These are phyloP conservation scores for Porites cylindrica DNA, from an alignment of 92 coral and sea anemone species.

Conservation along the genomic window DNA sequence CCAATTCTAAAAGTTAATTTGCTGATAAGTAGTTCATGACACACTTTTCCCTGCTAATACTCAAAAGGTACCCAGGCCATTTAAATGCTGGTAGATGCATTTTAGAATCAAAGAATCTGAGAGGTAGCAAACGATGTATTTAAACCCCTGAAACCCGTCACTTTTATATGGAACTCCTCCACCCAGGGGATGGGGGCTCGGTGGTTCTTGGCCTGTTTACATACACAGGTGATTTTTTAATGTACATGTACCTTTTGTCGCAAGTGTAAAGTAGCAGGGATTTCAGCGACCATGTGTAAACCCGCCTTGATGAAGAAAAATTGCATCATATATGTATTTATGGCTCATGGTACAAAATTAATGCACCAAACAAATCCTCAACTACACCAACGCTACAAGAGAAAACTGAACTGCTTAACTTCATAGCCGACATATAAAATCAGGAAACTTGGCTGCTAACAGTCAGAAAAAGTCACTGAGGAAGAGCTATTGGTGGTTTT, in stretches of 20 bases:
- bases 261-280: constrained; percentile 13
- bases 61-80: constrained; percentile 15
- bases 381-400: constrained; percentile 15
- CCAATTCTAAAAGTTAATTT: constrained; percentile 12
- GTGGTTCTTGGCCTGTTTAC: constrained; percentile 18
- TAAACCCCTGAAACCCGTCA: constrained; percentile 3
- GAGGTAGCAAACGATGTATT: constrained; percentile 13
- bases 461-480: constrained; percentile 3
- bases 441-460: constrained; percentile 15
- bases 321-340: constrained; percentile 13
- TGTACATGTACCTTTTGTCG: constrained; percentile 7
- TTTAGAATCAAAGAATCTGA: constrained; percentile 7
- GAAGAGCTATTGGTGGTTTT: constrained; percentile 16
- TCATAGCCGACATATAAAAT: constrained; percentile 1
- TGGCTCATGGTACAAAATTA: constrained; percentile 13
- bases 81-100: constrained; percentile 13
- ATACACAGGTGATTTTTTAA: constrained; percentile 12
- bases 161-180: constrained; percentile 17
- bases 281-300: constrained; percentile 37
- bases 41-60: constrained; percentile 11
- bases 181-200: constrained; percentile 9
- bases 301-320: constrained; percentile 25
- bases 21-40: constrained; percentile 12
- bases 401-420: constrained; percentile 16
- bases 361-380: constrained; percentile 6